Conservation (phyloP, 2,888 invertebrate species). For the Tryphoninae sp. region DNA sequence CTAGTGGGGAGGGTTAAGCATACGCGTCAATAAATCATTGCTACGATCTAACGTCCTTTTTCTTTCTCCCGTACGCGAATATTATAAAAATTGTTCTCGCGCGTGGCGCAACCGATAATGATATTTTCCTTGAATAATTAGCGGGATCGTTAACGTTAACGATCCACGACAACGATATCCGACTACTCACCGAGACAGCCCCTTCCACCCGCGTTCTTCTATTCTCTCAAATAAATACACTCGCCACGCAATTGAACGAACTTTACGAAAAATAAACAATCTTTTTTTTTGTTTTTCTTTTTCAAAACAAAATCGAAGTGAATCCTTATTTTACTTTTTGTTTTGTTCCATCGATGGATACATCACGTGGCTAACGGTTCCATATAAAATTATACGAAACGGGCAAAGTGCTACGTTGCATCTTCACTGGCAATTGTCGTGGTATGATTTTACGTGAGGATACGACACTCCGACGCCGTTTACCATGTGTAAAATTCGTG, state of each 20-base stretch:
- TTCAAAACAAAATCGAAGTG: too few relatives aligned
- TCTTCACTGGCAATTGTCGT: slow-evolving; percentile 2
- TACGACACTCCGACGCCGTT: background rate
- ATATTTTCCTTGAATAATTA: slow-evolving; percentile 36
- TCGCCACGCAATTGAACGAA: background rate
- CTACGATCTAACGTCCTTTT: background rate
- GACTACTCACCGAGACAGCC: background rate
- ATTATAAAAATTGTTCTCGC: background rate
- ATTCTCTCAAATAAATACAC: background rate
- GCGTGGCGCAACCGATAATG: slow-evolving; percentile 1
- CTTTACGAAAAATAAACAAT: background rate
- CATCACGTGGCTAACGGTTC: slow-evolving; percentile 9
- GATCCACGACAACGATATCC: slow-evolving; percentile 17
- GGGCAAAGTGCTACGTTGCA: slow-evolving; percentile 23
- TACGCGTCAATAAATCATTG: slow-evolving; percentile 38
- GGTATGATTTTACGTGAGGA: slow-evolving; percentile 13
- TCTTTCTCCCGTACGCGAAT: background rate
- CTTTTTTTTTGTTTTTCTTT: too few relatives aligned
- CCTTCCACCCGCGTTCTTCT: background rate
- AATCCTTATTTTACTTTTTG: background rate
- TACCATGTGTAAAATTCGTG: background rate
- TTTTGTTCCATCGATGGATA: slow-evolving; percentile 21
- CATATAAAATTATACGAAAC: slow-evolving; percentile 17
- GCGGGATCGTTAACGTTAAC: slow-evolving; percentile 35
- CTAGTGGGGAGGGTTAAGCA: background rate